Base-by-base conservation (phyloP, 2,888 invertebrate genomes). In the Hypercompe scribonia region DNA sequence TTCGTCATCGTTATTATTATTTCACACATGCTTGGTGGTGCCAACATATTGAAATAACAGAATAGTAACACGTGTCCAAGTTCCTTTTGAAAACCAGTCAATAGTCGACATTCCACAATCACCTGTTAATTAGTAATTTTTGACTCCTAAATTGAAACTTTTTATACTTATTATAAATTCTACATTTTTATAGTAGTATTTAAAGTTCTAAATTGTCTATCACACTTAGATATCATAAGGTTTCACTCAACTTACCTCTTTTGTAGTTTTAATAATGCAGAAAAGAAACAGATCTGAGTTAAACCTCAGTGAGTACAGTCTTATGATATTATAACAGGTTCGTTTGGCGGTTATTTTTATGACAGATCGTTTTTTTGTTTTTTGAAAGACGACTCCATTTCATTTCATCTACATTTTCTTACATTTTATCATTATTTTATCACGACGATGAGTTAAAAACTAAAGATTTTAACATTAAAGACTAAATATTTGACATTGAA, bases 1-100 rank as follows among this genome's bases (percentile, higher is more conserved):
- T 74, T 28, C 50, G 65, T 77, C 74, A 67, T 61, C 68, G 74
- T 39, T 81, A 72, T 72, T 76, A 65, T 54, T 80, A 75, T 72
- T 67, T 21, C 34, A 28, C 46, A 58, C 68, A 73, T 65, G 65
- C 74, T 67, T 76, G 73, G 69, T 50, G 70, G 66, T 76, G 73
- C 75, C 73, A 75, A 67, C 65, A 75, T 65, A 76, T 77, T 76
- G 65, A 75, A 70, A 74, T 34, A 34, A 54, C 50, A 65, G 63
- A 74, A 70, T 11, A 13, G 1, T 21, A 63, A 63, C 68, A 78
- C 71, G 78, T 77, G 72, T 75, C 15, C 2, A 28, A 65, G 68
- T 66, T 54, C 31, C 58, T 50, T 65, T 68, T 72, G 33, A 54
- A 46, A 58, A 31, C 33, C 58, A 65, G 34, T 64, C 72, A 78